phyloP scores from a whole-genome alignment of 1,140 invertebrate species.

The Coenobita brevimanus region DNA sequence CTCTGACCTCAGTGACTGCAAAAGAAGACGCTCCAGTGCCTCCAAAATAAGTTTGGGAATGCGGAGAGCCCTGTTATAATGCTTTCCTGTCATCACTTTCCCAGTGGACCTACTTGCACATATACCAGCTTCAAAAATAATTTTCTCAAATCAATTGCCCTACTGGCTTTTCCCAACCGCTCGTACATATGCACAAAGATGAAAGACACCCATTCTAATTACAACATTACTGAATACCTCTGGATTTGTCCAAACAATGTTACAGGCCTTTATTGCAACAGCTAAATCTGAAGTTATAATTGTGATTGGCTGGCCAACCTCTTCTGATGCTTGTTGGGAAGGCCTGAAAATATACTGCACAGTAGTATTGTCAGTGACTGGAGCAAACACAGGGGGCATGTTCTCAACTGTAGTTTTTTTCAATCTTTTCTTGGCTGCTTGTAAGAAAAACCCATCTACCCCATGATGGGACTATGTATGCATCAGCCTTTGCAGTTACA shows the following conservation, averaged over 20 bases:
- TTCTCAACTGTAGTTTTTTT: conserved; percentile 1
- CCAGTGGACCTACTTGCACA: too few relatives aligned
- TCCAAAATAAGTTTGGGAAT: not conserved
- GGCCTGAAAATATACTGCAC: conserved; percentile 12
- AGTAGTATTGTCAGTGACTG: conserved; percentile 6
- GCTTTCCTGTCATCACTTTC: too few relatives aligned
- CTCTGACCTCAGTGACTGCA: not conserved
- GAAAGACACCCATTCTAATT: not conserved
- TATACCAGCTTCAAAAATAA: too few relatives aligned
- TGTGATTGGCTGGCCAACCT: not conserved
- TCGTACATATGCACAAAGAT: too few relatives aligned
- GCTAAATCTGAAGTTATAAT: not conserved
- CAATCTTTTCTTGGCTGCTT: not conserved
- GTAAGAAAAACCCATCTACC: conserved; percentile 16
- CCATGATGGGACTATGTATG: not conserved
- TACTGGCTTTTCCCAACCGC: too few relatives aligned
- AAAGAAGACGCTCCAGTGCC: conserved; percentile 3
- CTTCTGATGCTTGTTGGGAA: conserved; percentile 5
- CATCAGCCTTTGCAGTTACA: not conserved
- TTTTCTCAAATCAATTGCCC: too few relatives aligned
- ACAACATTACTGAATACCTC: not conserved
- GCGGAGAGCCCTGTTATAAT: conserved; percentile 3
- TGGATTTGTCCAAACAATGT: not conserved
- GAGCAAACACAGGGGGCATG: not conserved
- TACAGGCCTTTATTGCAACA: conserved; percentile 8